Conservation (phyloP, 2,888 invertebrate species). For the Alitta virens region DNA sequence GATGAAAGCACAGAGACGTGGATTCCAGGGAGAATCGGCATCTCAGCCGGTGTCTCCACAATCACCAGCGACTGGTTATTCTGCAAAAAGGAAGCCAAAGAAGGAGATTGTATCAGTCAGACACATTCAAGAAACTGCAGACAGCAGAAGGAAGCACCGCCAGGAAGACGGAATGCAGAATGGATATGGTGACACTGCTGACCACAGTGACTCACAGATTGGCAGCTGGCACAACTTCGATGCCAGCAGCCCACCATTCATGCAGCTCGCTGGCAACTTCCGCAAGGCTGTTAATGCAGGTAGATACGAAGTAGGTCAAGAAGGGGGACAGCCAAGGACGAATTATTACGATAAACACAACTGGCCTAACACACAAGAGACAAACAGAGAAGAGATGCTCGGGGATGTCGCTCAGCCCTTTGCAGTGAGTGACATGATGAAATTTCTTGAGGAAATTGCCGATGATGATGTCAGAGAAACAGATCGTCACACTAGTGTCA, state of each 20-base stretch:
- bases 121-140: neutral
- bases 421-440: constrained; percentile 18
- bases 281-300: neutral
- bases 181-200: neutral
- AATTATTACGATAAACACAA: neutral
- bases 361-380: neutral
- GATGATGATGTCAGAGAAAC: constrained; percentile 14
- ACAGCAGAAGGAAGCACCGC: neutral
- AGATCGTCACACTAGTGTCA: constrained; percentile 12
- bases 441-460: constrained; percentile 17
- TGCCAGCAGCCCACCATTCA: neutral
- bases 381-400: neutral
- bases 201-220: neutral
- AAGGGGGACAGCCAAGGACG: neutral
- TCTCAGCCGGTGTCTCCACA: neutral
- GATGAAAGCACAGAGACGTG: neutral
- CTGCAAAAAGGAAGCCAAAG: constrained; percentile 1
- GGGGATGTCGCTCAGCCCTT: constrained; percentile 13
- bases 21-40: neutral
- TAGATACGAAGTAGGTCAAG: neutral
- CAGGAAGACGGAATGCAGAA: neutral
- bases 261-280: neutral
- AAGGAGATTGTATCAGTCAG: constrained; percentile 9
- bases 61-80: neutral
- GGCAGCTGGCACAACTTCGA: neutral